Conservation (phyloP, 2,888 invertebrate species). For the Gryllus longicercus region DNA sequence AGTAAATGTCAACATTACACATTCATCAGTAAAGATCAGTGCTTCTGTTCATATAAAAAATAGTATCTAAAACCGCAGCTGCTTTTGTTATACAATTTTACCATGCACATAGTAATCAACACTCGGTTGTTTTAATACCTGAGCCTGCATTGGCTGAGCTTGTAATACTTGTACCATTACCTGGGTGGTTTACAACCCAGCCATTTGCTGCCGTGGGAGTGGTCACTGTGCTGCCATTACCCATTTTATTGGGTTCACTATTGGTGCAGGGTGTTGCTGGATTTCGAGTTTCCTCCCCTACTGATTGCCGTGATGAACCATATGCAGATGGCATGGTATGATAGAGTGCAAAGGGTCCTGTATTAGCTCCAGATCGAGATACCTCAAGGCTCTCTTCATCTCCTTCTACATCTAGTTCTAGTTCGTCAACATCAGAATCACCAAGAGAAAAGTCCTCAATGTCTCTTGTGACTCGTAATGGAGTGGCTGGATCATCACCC, state of each 20-base stretch:
- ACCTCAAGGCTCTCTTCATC: conserved; percentile 25
- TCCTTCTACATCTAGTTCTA: conserved; percentile 38
- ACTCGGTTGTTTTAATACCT: conserved; percentile 40
- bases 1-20: neutral
- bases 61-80: neutral
- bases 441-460: conserved; percentile 43
- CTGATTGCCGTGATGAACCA: neutral
- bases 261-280: conserved; percentile 27
- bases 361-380: conserved; percentile 20
- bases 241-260: conserved; percentile 40
- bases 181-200: conserved; percentile 34
- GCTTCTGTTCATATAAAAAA: neutral
- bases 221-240: conserved; percentile 40
- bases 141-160: conserved; percentile 22
- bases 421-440: conserved; percentile 39
- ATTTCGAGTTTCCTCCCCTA: conserved; percentile 18
- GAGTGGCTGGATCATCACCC: conserved; percentile 41
- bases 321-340: conserved; percentile 26
- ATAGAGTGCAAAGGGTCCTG: conserved; percentile 25
- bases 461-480: conserved; percentile 39
- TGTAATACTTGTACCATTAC: conserved; percentile 27
- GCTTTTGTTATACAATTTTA: neutral
- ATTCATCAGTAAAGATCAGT: neutral
- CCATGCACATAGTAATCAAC: conserved; percentile 36
- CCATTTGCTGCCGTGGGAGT: conserved; percentile 39